phyloP scores from a whole-genome alignment of 2,113 vertebrate genomes.

The Aplodontia rufa region DNA sequence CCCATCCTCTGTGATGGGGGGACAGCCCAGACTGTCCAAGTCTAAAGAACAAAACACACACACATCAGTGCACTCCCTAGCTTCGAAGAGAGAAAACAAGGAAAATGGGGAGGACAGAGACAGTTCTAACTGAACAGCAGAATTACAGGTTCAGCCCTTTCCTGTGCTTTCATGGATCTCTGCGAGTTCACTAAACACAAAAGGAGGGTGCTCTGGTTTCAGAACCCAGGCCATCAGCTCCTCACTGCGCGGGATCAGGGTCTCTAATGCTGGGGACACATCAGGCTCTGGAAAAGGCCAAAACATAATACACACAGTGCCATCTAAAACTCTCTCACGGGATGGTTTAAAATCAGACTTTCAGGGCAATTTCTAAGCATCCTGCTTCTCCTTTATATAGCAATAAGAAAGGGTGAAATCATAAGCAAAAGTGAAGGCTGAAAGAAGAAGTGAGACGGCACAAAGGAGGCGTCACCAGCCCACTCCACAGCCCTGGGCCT shows the following conservation, averaged over 20 bases:
- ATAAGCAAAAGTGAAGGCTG: neutral
- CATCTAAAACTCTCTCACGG: neutral
- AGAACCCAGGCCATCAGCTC: neutral
- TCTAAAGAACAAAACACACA: fast-evolving
- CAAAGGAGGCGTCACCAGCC: fast-evolving
- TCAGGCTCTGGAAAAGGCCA: neutral
- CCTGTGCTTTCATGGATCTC: neutral
- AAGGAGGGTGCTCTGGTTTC: neutral
- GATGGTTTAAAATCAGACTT: neutral
- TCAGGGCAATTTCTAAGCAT: neutral
- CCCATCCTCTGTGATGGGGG: neutral
- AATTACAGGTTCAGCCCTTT: fast-evolving
- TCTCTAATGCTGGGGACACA: neutral
- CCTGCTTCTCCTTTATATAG: neutral
- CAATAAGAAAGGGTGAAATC: neutral
- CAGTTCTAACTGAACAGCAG: neutral
- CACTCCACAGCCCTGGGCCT: fast-evolving
- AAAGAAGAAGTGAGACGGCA: neutral
- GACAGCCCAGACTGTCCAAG: no score
- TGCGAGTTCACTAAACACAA: neutral
- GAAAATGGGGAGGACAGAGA: neutral
- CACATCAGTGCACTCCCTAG: neutral
- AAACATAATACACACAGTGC: neutral
- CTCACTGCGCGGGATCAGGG: neutral
- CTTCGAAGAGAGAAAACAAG: neutral